Percentiles rank a stretch among this genome's conserved stretches.
Evolutionary conservation across 2,797 vertebrate genomes (phyloP).

Genomic region (Perodicticus potto): DNA sequence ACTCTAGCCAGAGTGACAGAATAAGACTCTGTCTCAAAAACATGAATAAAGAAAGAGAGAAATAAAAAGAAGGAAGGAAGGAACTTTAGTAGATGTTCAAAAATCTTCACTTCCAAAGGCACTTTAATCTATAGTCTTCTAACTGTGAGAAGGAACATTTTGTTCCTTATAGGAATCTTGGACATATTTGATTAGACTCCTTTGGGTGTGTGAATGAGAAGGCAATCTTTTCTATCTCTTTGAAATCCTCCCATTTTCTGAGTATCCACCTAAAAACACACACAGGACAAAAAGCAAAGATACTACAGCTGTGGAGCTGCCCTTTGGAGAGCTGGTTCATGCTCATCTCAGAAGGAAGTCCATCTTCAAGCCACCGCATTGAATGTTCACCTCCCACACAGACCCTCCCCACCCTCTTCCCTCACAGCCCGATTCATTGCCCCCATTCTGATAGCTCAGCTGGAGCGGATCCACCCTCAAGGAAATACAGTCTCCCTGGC

Average conservation of each 20-base stretch:
- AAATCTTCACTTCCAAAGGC: background rate
- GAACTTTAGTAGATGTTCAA: background rate
- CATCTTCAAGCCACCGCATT: background rate
- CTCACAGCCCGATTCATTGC: background rate
- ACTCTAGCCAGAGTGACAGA: too few species aligned
- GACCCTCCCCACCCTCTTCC: background rate
- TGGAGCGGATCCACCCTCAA: background rate
- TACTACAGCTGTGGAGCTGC: background rate
- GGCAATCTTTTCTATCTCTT: background rate
- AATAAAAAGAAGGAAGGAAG: too few species aligned
- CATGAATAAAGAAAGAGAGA: too few species aligned
- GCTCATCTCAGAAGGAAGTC: background rate
- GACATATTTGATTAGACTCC: background rate
- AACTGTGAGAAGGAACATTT: background rate
- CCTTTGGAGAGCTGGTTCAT: background rate
- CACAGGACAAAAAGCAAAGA: background rate
- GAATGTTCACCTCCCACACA: background rate
- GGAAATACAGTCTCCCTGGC: background rate
- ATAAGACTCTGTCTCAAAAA: too few species aligned
- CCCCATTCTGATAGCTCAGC: too few species aligned
- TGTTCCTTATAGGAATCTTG: conserved; percentile 12
- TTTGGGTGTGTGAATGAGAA: background rate
- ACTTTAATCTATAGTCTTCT: conserved; percentile 10
- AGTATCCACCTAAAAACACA: background rate
- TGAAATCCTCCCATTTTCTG: conserved; percentile 19